Base-by-base conservation (phyloP, 1,140 invertebrate species). In the Lasioglossum baleicum region DNA sequence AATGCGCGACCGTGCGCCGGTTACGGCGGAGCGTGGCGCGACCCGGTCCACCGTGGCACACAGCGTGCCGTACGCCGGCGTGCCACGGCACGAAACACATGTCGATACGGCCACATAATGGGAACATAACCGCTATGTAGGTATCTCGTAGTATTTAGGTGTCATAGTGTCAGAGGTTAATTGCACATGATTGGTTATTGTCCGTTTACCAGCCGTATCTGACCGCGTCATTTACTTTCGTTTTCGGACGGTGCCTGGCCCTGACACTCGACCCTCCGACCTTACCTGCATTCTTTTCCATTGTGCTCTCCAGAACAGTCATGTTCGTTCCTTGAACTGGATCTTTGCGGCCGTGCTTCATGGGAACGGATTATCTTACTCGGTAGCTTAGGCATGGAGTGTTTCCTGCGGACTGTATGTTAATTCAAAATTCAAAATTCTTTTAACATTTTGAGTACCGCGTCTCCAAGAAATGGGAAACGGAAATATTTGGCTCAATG, bases 21-120 rank as follows among this genome's bases (percentile, higher is more conserved):
- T 65, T 69, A 81, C 83, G 75, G 69, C 26, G 48, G 51, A 58
- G 72, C 66, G 61, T 75, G 61, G 72, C 65, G 72, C 65, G 67
- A 48, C n/a, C 35, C 48, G 53, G 78, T 53, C 51, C 51, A 53
- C 15, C 51, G 80, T 78, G 80, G 63, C 58, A 53, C 64, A 51
- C 53, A 84, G 84, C 40, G 61, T 64, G 17, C 61, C 61, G 70
- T 75, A 71, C 48, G 63, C 66, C 65, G 82, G 73, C 81, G 68
- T 80, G 73, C 72, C 75, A 80, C 78, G 88, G 87, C 89, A 83
- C 83, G 88, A 87, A 91, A 91, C 91, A 90, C 89, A 89, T 91
- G 91, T 91, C 90, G 90, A 91, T 91, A 90, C 87, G 84, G 89
- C 90, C 91, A 89, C 90, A 92, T 92, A 92, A 92, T 92, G 89